Evolutionary conservation across 2,113 vertebrate species (phyloP).

Genomic region (Albula glossodonta): DNA sequence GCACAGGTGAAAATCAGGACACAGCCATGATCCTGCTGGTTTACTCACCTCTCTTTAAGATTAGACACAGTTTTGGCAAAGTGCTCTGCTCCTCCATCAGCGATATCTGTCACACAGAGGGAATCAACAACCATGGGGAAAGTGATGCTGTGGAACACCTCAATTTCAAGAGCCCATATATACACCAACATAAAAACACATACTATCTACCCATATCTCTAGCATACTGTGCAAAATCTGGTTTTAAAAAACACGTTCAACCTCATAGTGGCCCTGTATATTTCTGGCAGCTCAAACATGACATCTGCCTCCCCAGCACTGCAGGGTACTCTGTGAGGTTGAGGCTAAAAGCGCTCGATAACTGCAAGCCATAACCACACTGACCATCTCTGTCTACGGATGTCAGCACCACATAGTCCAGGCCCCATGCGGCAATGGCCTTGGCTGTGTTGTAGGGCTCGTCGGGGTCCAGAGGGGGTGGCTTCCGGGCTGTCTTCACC

Average conservation of each 20-base stretch:
- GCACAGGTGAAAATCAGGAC: neutral
- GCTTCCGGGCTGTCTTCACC: constrained; percentile 85
- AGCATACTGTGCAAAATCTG: neutral
- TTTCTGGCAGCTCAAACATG: neutral
- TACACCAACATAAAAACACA: neutral
- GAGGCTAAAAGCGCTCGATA: neutral
- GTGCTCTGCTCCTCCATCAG: constrained; percentile 90
- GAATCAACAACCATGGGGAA: neutral
- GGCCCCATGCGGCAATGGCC: constrained; percentile 90
- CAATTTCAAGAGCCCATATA: neutral
- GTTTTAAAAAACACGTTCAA: neutral
- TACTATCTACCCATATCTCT: neutral
- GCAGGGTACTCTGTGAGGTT: neutral
- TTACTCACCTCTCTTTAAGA: constrained; percentile 85
- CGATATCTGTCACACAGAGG: constrained; percentile 71
- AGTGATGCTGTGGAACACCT: neutral
- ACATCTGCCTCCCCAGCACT: neutral
- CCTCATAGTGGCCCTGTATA: neutral
- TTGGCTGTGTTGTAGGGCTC: constrained; percentile 90
- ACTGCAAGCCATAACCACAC: constrained; percentile 11
- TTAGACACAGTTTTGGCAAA: constrained; percentile 86
- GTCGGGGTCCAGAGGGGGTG: constrained; percentile 80
- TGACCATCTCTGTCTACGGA: constrained; percentile 96
- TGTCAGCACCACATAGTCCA: constrained; percentile 96
- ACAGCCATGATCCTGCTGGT: neutral